Evolutionary conservation across 2,888 invertebrate species (phyloP), one percentile per base, ranked within the genome.

Genomic region (Leptarthrus brevirostris): DNA sequence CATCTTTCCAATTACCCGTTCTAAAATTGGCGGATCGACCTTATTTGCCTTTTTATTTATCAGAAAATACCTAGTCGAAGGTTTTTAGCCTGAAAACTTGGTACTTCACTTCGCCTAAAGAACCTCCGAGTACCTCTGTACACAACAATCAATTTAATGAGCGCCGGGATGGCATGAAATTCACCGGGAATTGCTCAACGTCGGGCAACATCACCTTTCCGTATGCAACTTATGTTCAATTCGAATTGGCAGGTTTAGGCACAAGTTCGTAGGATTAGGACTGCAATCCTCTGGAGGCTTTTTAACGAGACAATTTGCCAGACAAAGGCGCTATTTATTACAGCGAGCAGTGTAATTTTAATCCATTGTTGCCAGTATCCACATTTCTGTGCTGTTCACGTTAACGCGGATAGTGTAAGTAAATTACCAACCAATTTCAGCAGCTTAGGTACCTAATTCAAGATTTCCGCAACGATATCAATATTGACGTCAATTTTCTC

Each of bases 81-180:
- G 14, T 64, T 64, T 40, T 18, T 18, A n/a, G 22, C 16, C 18
- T 6, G 10, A 40, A 12, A 40, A 40, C 40, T 12, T 40, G 12
- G 40, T 52, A 52, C 22, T 52, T 14, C 18, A 52, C 18, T 52
- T 52, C 6, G 22, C 22, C 69, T 34, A 10, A 18, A 54, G 18
- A 52, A 52, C 52, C 69, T 34, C 34, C 14, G 26, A 40, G 26
- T 18, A 49, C 74, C 72, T 61, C 61, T 36, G 73, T 75, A 73
- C 73, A 75, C 70, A 75, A 69, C 73, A 75, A 75, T 75, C 75
- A 75, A 75, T 70, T 75, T 75, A 75, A 75, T 75, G 75, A 75
- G 73, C 52, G 3, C 22, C 69, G 14, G 69, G 49, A 47, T 34
- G 69, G 52, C 69, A 69, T 69, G 69, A 49, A 69, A 34, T 69